Base-by-base conservation (phyloP, 1,140 invertebrate genomes). In the Alviniconcha marisindica region DNA sequence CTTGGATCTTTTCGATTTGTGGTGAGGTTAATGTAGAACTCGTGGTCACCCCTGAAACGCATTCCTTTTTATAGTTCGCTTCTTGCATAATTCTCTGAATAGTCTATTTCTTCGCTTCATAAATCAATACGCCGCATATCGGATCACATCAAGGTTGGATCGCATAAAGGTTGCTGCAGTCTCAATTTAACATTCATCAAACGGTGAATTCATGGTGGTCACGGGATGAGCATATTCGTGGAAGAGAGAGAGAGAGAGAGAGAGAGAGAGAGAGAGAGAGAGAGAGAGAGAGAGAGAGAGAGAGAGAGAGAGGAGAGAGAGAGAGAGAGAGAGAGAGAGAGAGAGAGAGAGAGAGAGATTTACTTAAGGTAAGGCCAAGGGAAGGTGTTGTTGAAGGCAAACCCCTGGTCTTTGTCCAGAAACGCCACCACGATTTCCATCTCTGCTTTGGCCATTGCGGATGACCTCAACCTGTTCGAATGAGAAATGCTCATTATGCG, bases 11-110 rank as follows among this genome's bases (percentile, higher is more conserved):
- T 83, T 1, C 82, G 76, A 0, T 21, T 54, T 2, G 51, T 56
- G 28, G 44, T 77, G 14, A 77, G 44, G 36, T 77, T 56, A 1
- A 77, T 51, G 28, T 77, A 77, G 33, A 77, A 77, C 2, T 77
- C 28, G 76, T 77, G 76, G 76, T 77, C 76, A 2, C 76, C 76
- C 44, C 76, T 77, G 76, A 56, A 77, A 51, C 12, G 66, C n/a
- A n/a, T n/a, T n/a, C n/a, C n/a, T n/a, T n/a, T n/a, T n/a, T n/a
- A n/a, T n/a, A n/a, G n/a, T n/a, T n/a, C n/a, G n/a, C n/a, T n/a
- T n/a, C n/a, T n/a, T n/a, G n/a, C n/a, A n/a, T n/a, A n/a, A n/a
- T n/a, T n/a, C n/a, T n/a, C n/a, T n/a, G n/a, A n/a, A n/a, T n/a
- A n/a, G n/a, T n/a, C n/a, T n/a, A n/a, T n/a, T n/a, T n/a, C n/a